phyloP scores from a whole-genome alignment of 2,888 invertebrate genomes.

The Acanthosepion pharaonis region DNA sequence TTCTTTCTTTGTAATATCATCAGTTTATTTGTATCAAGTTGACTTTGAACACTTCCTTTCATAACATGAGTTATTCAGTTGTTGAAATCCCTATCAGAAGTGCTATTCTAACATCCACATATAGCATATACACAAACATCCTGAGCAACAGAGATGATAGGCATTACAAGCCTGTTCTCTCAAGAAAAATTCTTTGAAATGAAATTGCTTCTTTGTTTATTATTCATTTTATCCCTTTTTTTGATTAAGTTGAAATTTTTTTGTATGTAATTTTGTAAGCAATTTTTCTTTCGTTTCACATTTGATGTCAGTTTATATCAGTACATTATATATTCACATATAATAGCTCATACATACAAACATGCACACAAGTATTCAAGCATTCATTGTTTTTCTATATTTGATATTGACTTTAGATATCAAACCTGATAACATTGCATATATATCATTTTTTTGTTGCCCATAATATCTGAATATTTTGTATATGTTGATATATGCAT shows the following conservation, averaged over 20 bases:
- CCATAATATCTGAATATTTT: slow-evolving; percentile 25
- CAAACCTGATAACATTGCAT: neutral
- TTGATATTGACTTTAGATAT: neutral
- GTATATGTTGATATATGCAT: slow-evolving; percentile 13
- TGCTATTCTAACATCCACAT: neutral
- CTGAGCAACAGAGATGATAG: slow-evolving; percentile 33
- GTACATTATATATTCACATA: neutral
- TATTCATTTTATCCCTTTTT: neutral
- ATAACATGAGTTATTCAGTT: neutral
- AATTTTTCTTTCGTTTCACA: neutral
- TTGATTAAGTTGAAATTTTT: neutral
- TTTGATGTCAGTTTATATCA: neutral
- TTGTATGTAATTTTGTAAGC: neutral
- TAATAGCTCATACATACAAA: neutral
- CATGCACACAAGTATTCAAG: neutral
- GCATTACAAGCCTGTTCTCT: neutral
- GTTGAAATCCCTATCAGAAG: neutral
- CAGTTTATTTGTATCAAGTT: slow-evolving; percentile 22
- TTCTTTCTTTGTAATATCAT: neutral
- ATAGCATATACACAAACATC: slow-evolving; percentile 6
- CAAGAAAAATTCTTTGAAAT: neutral
- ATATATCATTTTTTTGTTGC: neutral
- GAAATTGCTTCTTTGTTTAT: neutral
- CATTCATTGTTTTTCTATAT: neutral
- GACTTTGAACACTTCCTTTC: neutral